phyloP scores from a whole-genome alignment of 2,888 invertebrate genomes.

The Ormyrus nitidulus region DNA sequence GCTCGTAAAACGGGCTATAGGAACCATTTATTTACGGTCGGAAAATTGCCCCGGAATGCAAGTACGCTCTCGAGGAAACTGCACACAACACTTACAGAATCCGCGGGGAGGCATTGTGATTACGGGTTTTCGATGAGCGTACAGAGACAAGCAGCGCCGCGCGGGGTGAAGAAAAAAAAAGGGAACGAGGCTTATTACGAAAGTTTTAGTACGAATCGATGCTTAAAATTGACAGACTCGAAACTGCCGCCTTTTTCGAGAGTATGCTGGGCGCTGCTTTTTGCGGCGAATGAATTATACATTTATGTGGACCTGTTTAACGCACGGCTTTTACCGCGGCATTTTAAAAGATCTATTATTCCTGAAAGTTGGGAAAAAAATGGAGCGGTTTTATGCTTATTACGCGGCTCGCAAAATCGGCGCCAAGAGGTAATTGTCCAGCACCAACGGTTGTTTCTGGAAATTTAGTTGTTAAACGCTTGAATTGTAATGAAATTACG shows the following conservation, averaged over 20 bases:
- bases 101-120: neutral
- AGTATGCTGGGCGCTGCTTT: neutral
- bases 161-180: neutral
- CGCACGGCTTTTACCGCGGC: neutral
- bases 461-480: neutral
- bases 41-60: slow-evolving; percentile 38
- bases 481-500: slow-evolving; percentile 2
- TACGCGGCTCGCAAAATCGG: slow-evolving; percentile 1
- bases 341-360: slow-evolving; percentile 29
- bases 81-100: neutral
- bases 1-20: slow-evolving; percentile 30
- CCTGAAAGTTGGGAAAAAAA: neutral
- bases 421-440: neutral
- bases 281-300: slow-evolving; percentile 36
- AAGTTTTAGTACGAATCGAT: slow-evolving; percentile 31
- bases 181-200: slow-evolving; percentile 25
- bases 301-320: slow-evolving; percentile 4
- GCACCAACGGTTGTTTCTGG: slow-evolving; percentile 1
- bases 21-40: slow-evolving; percentile 26
- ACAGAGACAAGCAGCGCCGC: slow-evolving; percentile 2
- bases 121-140: slow-evolving; percentile 15
- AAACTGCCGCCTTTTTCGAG: slow-evolving; percentile 10
- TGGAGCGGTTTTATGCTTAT: slow-evolving; percentile 6
- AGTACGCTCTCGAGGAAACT: neutral
- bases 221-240: neutral